Evolutionary conservation across 2,888 invertebrate species (phyloP).

Genomic region (Fragum sueziense): DNA sequence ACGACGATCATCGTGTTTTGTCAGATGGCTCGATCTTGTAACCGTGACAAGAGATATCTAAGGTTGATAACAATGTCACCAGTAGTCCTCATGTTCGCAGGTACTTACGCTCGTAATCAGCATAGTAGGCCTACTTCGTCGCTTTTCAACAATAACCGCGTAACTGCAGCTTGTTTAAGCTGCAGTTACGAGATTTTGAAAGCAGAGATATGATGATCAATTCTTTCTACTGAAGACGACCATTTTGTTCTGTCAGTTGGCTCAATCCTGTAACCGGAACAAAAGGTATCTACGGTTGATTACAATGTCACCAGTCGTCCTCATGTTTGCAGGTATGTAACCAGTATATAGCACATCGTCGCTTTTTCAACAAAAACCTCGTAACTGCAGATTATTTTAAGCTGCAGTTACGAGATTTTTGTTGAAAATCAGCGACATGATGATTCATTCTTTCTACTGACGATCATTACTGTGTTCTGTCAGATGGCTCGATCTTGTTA

Average conservation of each 20-base stretch:
- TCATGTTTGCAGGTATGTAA: too few species aligned
- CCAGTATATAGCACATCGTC: too few species aligned
- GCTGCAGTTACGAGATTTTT: background rate
- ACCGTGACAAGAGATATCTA: constrained; percentile 7
- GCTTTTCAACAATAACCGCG: too few species aligned
- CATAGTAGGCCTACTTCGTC: too few species aligned
- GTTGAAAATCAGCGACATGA: background rate
- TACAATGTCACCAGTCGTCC: constrained; percentile 3
- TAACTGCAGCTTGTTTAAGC: too few species aligned
- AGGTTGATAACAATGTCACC: constrained; percentile 6
- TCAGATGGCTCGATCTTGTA: background rate
- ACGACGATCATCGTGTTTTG: background rate
- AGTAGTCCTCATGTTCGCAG: background rate
- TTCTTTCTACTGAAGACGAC: background rate
- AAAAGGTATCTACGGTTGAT: constrained; percentile 5
- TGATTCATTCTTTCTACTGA: background rate
- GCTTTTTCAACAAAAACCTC: too few species aligned
- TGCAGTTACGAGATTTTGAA: background rate
- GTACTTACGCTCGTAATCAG: too few species aligned
- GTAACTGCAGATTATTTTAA: too few species aligned
- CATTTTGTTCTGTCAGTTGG: background rate
- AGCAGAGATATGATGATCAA: background rate
- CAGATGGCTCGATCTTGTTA: constrained; percentile 1
- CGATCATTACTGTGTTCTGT: background rate
- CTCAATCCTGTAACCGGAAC: constrained; percentile 1